Conservation (phyloP, 2,888 invertebrate species). For the Erebia aethiops region DNA sequence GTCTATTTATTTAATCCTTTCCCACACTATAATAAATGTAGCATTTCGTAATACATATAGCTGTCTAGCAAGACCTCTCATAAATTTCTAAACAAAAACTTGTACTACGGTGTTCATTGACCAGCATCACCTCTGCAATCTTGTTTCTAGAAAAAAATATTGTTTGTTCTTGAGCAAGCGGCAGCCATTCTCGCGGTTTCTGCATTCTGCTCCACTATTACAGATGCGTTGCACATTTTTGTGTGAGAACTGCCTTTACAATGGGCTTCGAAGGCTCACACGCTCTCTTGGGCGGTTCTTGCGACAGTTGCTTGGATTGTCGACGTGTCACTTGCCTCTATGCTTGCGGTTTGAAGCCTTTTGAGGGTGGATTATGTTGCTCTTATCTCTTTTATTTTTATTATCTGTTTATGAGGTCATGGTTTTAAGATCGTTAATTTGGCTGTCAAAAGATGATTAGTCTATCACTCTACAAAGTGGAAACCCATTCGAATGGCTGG, state of each 20-base stretch:
- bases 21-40: not conserved
- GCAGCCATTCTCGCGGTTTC: constrained; percentile 62
- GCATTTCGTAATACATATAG: constrained; percentile 11
- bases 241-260: constrained; percentile 72
- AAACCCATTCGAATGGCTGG: too few species aligned
- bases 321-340: constrained; percentile 32
- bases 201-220: constrained; percentile 65
- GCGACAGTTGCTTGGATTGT: constrained; percentile 58
- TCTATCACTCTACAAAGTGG: too few species aligned
- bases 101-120: constrained; percentile 15
- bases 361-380: not conserved
- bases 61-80: constrained; percentile 1
- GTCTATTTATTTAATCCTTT: not conserved
- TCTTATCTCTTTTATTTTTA: not conserved
- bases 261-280: constrained; percentile 62
- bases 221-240: constrained; percentile 62
- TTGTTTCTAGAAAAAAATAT: constrained; percentile 21
- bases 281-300: constrained; percentile 73
- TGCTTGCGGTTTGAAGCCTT: constrained; percentile 28
- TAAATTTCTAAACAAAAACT: constrained; percentile 8
- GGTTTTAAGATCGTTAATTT: not conserved
- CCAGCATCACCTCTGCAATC: constrained; percentile 13
- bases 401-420: not conserved
- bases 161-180: constrained; percentile 39
- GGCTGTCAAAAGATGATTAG: not conserved